Evolutionary conservation across 2,888 invertebrate species (phyloP).

Genomic region (Zaprionus obscuricornis): DNA sequence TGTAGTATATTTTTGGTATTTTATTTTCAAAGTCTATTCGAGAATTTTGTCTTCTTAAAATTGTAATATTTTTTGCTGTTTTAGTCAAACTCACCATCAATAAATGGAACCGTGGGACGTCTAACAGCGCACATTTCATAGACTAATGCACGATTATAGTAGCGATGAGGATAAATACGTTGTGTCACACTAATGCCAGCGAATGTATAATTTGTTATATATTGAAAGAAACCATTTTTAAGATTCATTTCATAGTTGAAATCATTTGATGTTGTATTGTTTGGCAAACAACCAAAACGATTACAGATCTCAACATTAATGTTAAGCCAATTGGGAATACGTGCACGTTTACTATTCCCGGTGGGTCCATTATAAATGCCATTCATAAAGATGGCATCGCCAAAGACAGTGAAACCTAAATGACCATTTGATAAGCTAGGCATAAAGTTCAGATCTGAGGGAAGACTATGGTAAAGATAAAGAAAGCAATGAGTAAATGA

Average conservation of each 20-base stretch:
- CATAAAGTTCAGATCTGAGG: conserved; percentile 85
- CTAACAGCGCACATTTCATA: conserved; percentile 76
- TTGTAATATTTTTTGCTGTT: too few relatives aligned
- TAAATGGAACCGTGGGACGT: neutral
- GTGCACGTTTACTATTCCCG: conserved; percentile 86
- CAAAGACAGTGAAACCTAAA: conserved; percentile 85
- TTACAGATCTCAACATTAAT: conserved; percentile 72
- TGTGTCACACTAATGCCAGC: conserved; percentile 58
- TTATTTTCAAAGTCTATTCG: too few relatives aligned
- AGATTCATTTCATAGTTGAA: conserved; percentile 56
- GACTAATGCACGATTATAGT: conserved; percentile 82
- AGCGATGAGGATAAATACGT: conserved; percentile 82
- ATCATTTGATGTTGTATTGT: conserved; percentile 30
- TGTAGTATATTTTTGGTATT: too few relatives aligned
- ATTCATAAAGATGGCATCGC: conserved; percentile 86
- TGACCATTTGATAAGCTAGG: conserved; percentile 86
- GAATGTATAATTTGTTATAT: conserved; percentile 17
- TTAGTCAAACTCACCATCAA: conserved; percentile 26
- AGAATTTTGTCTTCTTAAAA: too few relatives aligned
- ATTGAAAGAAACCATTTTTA: conserved; percentile 58
- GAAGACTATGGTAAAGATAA: conserved; percentile 83
- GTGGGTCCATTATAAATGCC: conserved; percentile 86
- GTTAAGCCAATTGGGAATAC: conserved; percentile 86
- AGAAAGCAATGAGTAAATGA: neutral
- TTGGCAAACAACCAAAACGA: conserved; percentile 42